phyloP scores from a whole-genome alignment of 64 coral and sea anemone species.

The Cladopsammia gracilis region DNA sequence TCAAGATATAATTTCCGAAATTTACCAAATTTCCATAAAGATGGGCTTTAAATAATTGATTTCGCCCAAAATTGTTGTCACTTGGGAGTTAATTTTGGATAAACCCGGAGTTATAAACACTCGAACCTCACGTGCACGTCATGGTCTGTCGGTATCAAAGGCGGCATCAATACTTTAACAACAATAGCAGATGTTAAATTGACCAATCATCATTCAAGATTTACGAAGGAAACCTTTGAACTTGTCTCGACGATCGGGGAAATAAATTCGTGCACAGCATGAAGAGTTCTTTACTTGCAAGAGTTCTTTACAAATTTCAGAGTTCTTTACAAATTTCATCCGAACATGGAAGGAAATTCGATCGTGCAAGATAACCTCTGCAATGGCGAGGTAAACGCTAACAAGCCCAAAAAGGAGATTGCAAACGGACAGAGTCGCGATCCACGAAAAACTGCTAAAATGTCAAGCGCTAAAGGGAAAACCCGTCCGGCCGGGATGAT shows the following conservation, averaged over 20 bases:
- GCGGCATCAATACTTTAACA: too few relatives aligned
- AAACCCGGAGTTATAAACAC: too few relatives aligned
- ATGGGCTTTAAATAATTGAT: too few relatives aligned
- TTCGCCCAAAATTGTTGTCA: too few relatives aligned
- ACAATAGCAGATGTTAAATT: background rate
- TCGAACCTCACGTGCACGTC: too few relatives aligned
- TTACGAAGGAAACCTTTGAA: background rate
- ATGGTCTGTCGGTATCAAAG: background rate
- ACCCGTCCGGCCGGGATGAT: background rate
- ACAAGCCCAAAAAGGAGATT: background rate
- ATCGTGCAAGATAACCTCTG: background rate
- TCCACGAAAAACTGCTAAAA: background rate
- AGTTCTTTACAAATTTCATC: background rate
- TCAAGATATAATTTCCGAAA: too few relatives aligned
- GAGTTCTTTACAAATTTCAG: too few relatives aligned
- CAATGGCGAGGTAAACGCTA: background rate
- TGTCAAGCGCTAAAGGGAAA: background rate
- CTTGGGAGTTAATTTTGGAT: too few relatives aligned
- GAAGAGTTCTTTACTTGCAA: too few relatives aligned
- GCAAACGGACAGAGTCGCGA: background rate
- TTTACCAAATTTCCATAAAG: too few relatives aligned
- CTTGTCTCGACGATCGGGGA: background rate
- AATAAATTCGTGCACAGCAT: background rate
- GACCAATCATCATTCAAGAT: conserved; percentile 2
- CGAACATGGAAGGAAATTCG: background rate